Evolutionary conservation across 2,113 vertebrate species (phyloP), one percentile per base, ranked within the genome.

Genomic region (Eulemur macaco): DNA sequence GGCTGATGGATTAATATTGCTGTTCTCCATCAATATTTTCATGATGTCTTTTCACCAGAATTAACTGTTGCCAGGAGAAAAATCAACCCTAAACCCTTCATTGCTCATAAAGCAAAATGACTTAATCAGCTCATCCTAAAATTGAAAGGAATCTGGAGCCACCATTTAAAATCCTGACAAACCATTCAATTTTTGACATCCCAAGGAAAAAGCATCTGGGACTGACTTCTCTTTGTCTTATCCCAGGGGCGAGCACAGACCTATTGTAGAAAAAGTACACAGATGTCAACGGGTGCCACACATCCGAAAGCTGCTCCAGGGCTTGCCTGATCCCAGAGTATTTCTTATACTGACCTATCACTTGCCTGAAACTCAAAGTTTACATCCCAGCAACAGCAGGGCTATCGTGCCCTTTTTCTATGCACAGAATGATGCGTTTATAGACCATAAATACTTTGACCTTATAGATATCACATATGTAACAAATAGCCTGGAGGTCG

Each of bases 1-100:
- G 12, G 93, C 82, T 96, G 95, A 97, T 95, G 77, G 77, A 97
- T 97, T 97, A 88, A 85, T 96, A 95, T 92, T 95, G 66, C 73
- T 97, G 42, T 56, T 96, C 94, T 95, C 81, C 82, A 86, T 98
- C 93, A 96, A 96, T 97, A 96, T 97, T 97, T 97, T 97, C 94
- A 83, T 95, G 87, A 98, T 97, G 84, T 97, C 77, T 86, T 96
- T 97, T 96, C 88, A 97, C 50, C 89, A 96, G 94, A 98, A 97
- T 98, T 94, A 97, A 96, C 96, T 95, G 93, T 96, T 96, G 87
- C 86, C 87, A 91, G 87, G 89, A 97, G 93, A 91, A 96, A 97
- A 97, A 93, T 96, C 95, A 96, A 92, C 91, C 77, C 54, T 94
- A 97, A 97, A 87, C 69, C 69, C 91, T 93, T 93, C 96, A 81